Percentiles rank a stretch among this genome's conserved stretches.
phyloP scores from a whole-genome alignment of 2,113 vertebrate species.

The Phalacrocorax pelagicus region DNA sequence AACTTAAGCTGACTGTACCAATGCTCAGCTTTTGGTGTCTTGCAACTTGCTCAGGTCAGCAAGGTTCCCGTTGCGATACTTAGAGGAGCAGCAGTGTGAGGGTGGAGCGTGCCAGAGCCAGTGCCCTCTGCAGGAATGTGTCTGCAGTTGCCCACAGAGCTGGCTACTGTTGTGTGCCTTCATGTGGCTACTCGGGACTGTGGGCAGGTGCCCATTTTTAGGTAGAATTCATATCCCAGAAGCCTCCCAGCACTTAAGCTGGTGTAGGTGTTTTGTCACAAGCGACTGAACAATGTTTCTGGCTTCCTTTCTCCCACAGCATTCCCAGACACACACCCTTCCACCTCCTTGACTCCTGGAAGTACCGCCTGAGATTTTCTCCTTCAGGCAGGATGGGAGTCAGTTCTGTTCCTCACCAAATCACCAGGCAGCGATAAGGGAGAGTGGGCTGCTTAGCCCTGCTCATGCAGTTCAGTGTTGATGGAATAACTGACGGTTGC shows the following conservation, averaged over 20 bases:
- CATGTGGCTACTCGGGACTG: not conserved
- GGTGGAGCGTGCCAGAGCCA: not conserved
- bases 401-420: not conserved
- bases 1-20: not conserved
- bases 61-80: not conserved
- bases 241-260: not conserved
- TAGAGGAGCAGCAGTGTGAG: not conserved
- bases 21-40: not conserved
- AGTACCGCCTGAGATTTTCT: not conserved
- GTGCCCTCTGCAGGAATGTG: not conserved
- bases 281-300: accelerated
- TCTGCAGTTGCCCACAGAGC: not conserved
- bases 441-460: not conserved
- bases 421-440: not conserved
- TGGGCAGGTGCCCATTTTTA: not conserved
- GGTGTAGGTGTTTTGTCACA: not conserved
- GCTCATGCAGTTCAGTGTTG: not conserved
- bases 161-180: too few species aligned
- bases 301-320: not conserved
- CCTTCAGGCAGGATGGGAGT: not conserved
- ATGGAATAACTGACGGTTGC: not conserved
- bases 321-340: not conserved
- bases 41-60: not conserved
- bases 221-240: not conserved
- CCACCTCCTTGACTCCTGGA: not conserved